Base-by-base conservation (phyloP, 2,888 invertebrate species). In the Sinotaia quadrata region DNA sequence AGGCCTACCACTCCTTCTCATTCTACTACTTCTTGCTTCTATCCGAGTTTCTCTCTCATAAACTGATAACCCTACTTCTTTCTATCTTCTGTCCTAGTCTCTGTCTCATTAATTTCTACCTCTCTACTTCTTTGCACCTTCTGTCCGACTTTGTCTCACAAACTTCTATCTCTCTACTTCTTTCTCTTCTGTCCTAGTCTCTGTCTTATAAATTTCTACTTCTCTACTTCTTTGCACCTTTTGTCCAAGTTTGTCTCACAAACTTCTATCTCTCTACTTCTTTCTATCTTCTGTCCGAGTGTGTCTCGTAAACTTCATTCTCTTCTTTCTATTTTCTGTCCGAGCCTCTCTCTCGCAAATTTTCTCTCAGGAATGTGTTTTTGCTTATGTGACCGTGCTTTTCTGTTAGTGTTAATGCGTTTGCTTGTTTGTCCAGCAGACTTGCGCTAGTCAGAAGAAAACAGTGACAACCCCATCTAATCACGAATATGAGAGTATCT, bases 21-120 rank as follows among this genome's bases (percentile, higher is more conserved):
- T 36, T 60, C 41, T 60, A 27, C 36, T 21, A 41, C 41, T 60
- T 21, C 27, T 36, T 60, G 21, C 44, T n/a, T 63, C 52, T 63
- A 51, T 63, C 52, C 52, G 52, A 52, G 37, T 59, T 10, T 51
- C 41, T 67, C 67, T 47, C 54, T 29, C 59, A 52, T 41, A 59
- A 5, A 37, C 34, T 57, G 12, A 57, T 24, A 57, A 31, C 57
- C 56, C 47, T 33, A 47, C 41, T 66, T 21, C 49, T 34, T 66
- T 57, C 57, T 27, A 57, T 49, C 47, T n/a, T 47, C 51, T 58
- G 36, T 58, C 67, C 51, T 37, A 36, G 49, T 67, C 36, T 58
- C 36, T 27, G 24, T 58, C 36, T 58, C 36, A 36, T 36, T 36
- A 15, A 15, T 54, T n/a, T 54, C 54, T 31, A 31, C 34, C 54